Evolutionary conservation across 2,113 vertebrate genomes (phyloP).

Genomic region (Vulpes vulpes): DNA sequence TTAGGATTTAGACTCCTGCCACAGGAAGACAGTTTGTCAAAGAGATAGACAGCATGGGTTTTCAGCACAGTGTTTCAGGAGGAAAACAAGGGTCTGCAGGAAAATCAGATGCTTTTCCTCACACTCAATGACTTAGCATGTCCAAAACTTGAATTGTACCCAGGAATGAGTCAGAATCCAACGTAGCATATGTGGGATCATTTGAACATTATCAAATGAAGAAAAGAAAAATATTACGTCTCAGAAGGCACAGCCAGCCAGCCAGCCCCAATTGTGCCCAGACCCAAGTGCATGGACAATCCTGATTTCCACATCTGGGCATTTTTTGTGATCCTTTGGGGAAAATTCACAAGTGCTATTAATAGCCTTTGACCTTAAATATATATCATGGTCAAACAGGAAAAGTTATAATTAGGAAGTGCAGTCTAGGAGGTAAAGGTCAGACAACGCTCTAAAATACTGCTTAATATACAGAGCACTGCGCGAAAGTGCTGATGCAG

Average conservation of each 20-base stretch:
- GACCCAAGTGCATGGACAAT: not conserved
- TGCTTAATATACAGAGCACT: constrained; percentile 68
- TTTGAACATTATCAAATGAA: not conserved
- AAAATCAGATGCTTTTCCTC: constrained; percentile 13
- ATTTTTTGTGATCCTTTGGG: constrained; percentile 41
- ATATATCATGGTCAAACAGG: constrained; percentile 70
- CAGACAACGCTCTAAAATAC: constrained; percentile 54
- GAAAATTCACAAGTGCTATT: constrained; percentile 64
- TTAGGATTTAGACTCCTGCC: not conserved
- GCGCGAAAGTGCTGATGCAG: constrained; percentile 68
- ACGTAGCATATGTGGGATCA: not conserved
- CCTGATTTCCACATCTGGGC: constrained; percentile 23
- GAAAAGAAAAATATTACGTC: not conserved
- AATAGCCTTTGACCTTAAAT: constrained; percentile 73
- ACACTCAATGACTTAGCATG: not conserved
- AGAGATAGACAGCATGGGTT: not conserved
- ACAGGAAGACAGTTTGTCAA: not conserved
- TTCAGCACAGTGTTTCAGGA: not conserved
- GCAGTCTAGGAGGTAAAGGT: constrained; percentile 69
- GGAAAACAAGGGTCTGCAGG: not conserved
- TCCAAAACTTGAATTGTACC: not conserved
- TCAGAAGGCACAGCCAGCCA: not conserved
- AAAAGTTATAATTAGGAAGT: constrained; percentile 73
- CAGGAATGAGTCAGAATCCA: not conserved
- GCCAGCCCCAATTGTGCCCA: not conserved